A percentile compares a stretch with the other conserved stretches of the same genome.
These are phyloP conservation scores for Anthopleura xanthogrammica DNA, from an alignment of 92 coral and sea anemone genomes.

Conservation along the genomic window DNA sequence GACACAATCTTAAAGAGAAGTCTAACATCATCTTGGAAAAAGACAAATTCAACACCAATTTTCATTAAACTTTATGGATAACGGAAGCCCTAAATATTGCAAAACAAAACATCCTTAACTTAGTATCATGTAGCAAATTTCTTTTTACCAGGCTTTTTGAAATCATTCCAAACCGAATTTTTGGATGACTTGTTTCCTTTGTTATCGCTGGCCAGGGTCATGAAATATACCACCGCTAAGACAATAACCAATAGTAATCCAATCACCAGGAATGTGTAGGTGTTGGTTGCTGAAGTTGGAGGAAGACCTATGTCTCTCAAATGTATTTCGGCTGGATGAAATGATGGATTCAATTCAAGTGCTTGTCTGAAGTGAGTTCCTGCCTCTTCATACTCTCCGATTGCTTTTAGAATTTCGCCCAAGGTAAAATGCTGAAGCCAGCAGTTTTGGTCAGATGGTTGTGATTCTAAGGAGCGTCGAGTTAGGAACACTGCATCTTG, in stretches of 20 bases:
- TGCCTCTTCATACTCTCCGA: slow-evolving; percentile 88
- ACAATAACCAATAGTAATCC: slow-evolving; percentile 85
- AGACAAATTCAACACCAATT: background rate
- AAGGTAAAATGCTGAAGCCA: slow-evolving; percentile 98
- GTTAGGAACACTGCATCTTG: slow-evolving; percentile 89
- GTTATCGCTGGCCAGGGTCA: slow-evolving; percentile 84
- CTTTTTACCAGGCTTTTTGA: slow-evolving; percentile 70
- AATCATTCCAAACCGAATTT: slow-evolving; percentile 61
- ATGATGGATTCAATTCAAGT: slow-evolving; percentile 88
- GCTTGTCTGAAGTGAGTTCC: slow-evolving; percentile 87
- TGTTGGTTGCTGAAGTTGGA: slow-evolving; percentile 72
- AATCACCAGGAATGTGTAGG: slow-evolving; percentile 91
- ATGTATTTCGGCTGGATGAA: slow-evolving; percentile 94
- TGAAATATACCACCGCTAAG: slow-evolving; percentile 85
- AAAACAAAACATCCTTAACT: background rate
- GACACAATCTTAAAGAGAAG: background rate
- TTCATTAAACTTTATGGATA: background rate
- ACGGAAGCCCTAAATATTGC: slow-evolving; percentile 14
- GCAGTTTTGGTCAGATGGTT: slow-evolving; percentile 94
- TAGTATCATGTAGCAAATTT: slow-evolving; percentile 61
- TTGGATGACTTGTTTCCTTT: slow-evolving; percentile 62
- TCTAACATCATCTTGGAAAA: background rate
- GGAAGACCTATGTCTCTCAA: slow-evolving; percentile 86
- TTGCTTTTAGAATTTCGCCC: slow-evolving; percentile 92
- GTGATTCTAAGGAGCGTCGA: slow-evolving; percentile 90